phyloP scores from a whole-genome alignment of 2,888 invertebrate genomes.

The Ischnura elegans region DNA sequence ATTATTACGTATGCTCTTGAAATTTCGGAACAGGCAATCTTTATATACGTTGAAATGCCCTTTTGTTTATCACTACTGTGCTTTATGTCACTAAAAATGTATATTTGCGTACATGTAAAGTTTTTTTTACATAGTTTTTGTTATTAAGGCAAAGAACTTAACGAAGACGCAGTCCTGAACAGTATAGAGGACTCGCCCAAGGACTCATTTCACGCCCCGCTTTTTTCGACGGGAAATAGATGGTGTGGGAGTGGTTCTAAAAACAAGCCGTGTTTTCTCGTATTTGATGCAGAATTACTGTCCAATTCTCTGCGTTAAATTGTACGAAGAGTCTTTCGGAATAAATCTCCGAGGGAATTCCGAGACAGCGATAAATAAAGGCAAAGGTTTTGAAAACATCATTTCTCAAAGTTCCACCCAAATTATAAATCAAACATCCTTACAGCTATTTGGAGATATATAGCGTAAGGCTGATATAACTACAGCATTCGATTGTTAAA shows the following conservation, averaged over 20 bases:
- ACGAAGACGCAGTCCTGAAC: too few relatives aligned
- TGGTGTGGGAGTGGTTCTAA: not conserved
- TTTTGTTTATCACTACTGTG: too few relatives aligned
- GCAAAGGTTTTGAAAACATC: not conserved
- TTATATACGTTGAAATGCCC: too few relatives aligned
- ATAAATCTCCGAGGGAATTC: constrained; percentile 1
- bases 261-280: not conserved
- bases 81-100: too few relatives aligned
- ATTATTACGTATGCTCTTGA: too few relatives aligned
- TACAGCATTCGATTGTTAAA: not conserved
- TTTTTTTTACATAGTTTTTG: too few relatives aligned
- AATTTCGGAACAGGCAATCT: too few relatives aligned
- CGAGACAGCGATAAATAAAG: not conserved
- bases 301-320: constrained; percentile 4
- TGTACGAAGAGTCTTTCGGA: not conserved
- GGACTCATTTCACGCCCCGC: not conserved
- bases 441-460: not conserved
- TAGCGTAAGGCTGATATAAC: not conserved
- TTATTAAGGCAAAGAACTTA: too few relatives aligned
- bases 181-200: not conserved
- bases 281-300: constrained; percentile 26
- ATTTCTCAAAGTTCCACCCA: constrained; percentile 23
- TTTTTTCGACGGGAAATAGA: not conserved
- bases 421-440: constrained; percentile 21
- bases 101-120: too few relatives aligned